phyloP scores from a whole-genome alignment of 2,113 vertebrate species.

The Capricornis sumatraensis region DNA sequence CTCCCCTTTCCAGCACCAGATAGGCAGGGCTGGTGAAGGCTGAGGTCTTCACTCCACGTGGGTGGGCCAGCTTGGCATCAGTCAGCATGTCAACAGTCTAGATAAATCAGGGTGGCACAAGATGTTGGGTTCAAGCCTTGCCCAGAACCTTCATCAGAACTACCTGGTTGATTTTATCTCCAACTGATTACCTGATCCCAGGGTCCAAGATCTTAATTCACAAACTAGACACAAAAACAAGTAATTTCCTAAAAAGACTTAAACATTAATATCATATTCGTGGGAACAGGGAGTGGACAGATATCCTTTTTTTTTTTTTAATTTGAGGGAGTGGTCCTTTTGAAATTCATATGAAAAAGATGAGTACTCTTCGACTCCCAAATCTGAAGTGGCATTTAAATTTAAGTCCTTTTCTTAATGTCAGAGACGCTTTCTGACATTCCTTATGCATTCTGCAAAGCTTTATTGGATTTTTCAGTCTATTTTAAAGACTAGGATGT shows the following conservation, averaged over 20 bases:
- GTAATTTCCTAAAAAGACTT: background rate
- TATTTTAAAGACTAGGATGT: conserved; percentile 4
- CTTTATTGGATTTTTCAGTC: background rate
- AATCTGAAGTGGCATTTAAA: conserved; percentile 42
- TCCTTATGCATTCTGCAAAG: background rate
- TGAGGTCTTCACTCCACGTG: background rate
- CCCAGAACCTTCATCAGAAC: background rate
- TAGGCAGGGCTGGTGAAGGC: background rate
- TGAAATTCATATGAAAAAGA: conserved; percentile 23
- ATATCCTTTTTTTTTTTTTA: background rate
- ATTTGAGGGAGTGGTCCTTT: background rate
- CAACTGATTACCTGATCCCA: background rate
- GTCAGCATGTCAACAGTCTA: background rate
- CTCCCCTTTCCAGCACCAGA: background rate
- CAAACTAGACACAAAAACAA: conserved; percentile 18
- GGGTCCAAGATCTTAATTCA: background rate
- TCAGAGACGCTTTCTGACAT: conserved; percentile 20
- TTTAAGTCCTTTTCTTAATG: conserved; percentile 28
- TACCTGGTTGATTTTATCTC: background rate
- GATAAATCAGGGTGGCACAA: background rate
- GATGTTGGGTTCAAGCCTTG: background rate
- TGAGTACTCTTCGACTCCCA: background rate
- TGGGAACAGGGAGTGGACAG: background rate
- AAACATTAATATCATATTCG: background rate
- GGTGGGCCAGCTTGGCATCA: background rate